Conservation (phyloP, 2,113 vertebrate genomes). For the Chamaea fasciata region DNA sequence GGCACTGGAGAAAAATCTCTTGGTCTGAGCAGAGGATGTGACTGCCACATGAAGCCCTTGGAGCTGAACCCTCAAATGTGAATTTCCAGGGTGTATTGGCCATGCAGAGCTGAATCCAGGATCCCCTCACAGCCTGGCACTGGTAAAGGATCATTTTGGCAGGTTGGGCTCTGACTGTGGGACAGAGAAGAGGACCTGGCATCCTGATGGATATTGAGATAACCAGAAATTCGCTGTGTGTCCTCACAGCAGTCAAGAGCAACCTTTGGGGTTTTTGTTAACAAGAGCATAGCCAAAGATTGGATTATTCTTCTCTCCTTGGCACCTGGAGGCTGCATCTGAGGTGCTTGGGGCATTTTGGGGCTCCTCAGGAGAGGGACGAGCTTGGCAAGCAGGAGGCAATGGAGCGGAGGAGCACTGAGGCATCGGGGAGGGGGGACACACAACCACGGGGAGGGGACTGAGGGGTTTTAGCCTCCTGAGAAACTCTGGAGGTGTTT, state of each 20-base stretch:
- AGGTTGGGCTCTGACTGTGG: neutral
- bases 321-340: neutral
- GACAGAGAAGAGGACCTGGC: neutral
- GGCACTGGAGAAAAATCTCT: neutral
- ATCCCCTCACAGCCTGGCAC: neutral
- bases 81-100: neutral
- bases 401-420: neutral
- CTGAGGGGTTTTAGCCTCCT: neutral
- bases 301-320: neutral
- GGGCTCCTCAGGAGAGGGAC: neutral
- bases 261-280: neutral
- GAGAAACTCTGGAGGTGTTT: neutral
- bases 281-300: neutral
- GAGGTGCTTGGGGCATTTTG: neutral
- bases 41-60: neutral
- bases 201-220: neutral
- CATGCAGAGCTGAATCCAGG: neutral
- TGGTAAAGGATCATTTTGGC: neutral
- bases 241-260: neutral
- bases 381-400: neutral
- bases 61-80: neutral
- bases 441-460: neutral
- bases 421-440: accelerated
- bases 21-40: neutral
- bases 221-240: neutral